Evolutionary conservation across 2,113 vertebrate species (phyloP), one percentile per base, ranked within the genome.

Genomic region (Mugil cephalus): DNA sequence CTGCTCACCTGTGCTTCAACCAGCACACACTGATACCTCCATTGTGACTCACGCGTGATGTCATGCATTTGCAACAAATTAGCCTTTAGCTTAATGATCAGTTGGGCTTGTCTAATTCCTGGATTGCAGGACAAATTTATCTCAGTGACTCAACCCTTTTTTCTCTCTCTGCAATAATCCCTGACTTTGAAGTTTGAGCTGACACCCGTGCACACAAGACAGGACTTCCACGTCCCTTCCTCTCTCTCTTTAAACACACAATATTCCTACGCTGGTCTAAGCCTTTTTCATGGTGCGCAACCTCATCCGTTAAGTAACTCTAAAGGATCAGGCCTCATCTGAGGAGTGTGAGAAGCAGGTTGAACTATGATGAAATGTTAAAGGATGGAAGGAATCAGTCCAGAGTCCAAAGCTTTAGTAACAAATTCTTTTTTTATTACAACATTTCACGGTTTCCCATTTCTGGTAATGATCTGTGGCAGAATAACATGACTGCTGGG

Each of bases 381-480:
- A 30, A 30, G 24, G 24, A 30, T n/a, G 24, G 24, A 30, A 30
- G 24, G 24, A 30, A 86, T 11, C 59, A 83, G 21, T 36, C 53
- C 0, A 21, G 48, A 65, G 51, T 0, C 60, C 59, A 74, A 10
- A 11, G 68, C 42, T 85, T 87, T 94, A 89, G 89, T 93, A 93
- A 93, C 91, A 93, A 92, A 93, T 87, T 85, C 65, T 93, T 92
- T 88, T n/a, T 90, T 94, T 94, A 94, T 93, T 93, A 93, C 93
- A 93, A 92, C 91, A 91, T 92, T 91, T 92, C 83, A 92, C 80
- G 81, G 59, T 88, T 89, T 85, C 87, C 90, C 92, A 92, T 93
- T 90, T 86, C 79, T 91, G 84, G 88, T 88, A 87, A 92, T 91
- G 89, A 85, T 91, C 87, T 92, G 91, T 92, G 92, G 90, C 87